phyloP scores from a whole-genome alignment of 1,140 invertebrate genomes.

The Drosophila suzukii region DNA sequence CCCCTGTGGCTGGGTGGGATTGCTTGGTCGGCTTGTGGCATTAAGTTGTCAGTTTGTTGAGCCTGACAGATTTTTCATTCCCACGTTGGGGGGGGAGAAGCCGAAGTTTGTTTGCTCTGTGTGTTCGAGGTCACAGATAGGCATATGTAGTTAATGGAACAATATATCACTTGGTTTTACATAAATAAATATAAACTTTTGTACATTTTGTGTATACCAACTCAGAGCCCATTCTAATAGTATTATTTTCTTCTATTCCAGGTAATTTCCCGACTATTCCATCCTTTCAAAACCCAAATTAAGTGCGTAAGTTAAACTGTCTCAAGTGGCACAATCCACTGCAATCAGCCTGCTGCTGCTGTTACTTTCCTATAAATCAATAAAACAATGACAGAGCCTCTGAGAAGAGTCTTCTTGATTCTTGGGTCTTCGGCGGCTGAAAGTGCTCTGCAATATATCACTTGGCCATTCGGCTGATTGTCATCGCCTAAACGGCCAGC shows the following conservation, averaged over 20 bases:
- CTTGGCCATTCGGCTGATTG: constrained; percentile 73
- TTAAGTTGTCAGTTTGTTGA: constrained; percentile 80
- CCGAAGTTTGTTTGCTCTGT: constrained; percentile 28
- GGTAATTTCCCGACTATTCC: constrained; percentile 28
- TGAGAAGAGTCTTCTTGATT: constrained; percentile 6
- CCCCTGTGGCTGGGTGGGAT: constrained; percentile 30
- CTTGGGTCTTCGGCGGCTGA: constrained; percentile 8
- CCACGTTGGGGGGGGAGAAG: not conserved
- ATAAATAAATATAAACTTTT: not conserved
- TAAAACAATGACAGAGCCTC: constrained; percentile 60
- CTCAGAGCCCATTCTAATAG: not conserved
- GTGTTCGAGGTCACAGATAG: constrained; percentile 44
- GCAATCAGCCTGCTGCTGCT: constrained; percentile 51
- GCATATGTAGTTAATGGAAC: constrained; percentile 48
- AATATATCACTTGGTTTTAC: constrained; percentile 7
- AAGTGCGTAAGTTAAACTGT: constrained; percentile 43
- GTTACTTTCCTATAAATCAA: constrained; percentile 68
- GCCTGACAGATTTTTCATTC: constrained; percentile 80
- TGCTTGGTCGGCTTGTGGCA: constrained; percentile 56
- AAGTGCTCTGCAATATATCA: constrained; percentile 38
- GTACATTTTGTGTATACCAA: not conserved
- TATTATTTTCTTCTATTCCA: constrained; percentile 20
- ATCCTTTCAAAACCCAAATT: not conserved
- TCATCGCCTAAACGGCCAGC: constrained; percentile 69
- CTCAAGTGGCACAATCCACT: constrained; percentile 10